Conservation (phyloP, 1,140 invertebrate genomes). For the Tetranychus urticae region DNA sequence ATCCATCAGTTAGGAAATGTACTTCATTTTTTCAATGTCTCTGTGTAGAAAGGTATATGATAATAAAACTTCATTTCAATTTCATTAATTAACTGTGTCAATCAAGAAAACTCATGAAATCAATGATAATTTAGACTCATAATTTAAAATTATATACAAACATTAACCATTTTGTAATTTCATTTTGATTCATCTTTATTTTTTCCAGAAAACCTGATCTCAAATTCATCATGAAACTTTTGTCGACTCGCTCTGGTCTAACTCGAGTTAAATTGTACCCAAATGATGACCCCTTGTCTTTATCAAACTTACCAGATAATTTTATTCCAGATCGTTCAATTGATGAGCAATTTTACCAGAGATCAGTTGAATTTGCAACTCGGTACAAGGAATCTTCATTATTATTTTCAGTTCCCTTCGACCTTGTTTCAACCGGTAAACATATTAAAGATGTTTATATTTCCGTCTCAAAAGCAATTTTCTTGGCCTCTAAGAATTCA, state of each 20-base stretch:
- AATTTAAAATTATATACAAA: no score
- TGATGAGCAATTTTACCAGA: slow-evolving; percentile 71
- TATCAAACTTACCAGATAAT: neutral
- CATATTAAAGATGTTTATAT: neutral
- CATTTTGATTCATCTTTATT: no score
- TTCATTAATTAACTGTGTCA: no score
- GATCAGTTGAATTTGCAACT: slow-evolving; percentile 71
- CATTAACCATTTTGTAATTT: no score
- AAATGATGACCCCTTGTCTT: no score
- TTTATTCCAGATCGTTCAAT: slow-evolving; percentile 26
- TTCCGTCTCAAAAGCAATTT: neutral
- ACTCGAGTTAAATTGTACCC: neutral
- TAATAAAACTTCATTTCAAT: no score
- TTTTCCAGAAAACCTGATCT: no score
- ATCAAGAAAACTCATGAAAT: no score
- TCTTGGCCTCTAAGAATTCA: neutral
- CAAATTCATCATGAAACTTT: neutral
- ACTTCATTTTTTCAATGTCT: no score
- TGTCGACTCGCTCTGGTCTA: neutral
- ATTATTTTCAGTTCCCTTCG: slow-evolving; percentile 69
- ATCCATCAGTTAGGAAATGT: no score
- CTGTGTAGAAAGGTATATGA: no score
- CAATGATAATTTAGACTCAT: no score
- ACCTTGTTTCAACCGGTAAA: slow-evolving; percentile 20
- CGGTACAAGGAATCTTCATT: slow-evolving; percentile 42